Conservation (phyloP, 1,140 invertebrate genomes). For the Pararge aegeria region DNA sequence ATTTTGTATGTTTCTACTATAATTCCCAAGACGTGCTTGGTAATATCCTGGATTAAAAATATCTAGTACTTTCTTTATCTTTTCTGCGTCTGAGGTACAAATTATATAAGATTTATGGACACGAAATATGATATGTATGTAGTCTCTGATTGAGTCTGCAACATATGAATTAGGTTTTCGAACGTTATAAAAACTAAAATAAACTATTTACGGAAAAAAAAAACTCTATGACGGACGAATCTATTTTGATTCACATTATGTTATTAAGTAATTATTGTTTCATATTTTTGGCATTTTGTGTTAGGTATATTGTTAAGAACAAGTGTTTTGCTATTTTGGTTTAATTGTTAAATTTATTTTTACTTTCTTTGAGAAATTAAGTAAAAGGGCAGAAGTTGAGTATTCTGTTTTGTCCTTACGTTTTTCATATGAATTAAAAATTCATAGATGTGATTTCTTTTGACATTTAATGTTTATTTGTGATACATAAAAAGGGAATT, state of each 20-base stretch:
- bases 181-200: neutral
- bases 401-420: conserved; percentile 68
- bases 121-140: no score
- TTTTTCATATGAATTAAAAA: conserved; percentile 77
- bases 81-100: neutral
- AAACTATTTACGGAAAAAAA: no score
- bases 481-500: conserved; percentile 71
- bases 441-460: conserved; percentile 79
- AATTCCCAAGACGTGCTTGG: no score
- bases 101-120: neutral
- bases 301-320: conserved; percentile 63
- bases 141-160: no score
- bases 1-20: no score
- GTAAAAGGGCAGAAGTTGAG: conserved; percentile 33
- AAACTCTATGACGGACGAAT: conserved; percentile 1
- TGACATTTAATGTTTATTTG: conserved; percentile 78
- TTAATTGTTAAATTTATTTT: conserved; percentile 72
- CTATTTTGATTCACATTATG: neutral
- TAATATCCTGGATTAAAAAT: neutral
- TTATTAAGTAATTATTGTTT: conserved; percentile 31
- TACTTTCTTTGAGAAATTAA: conserved; percentile 56
- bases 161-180: neutral
- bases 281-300: conserved; percentile 45
- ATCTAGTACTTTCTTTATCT: neutral
- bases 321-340: conserved; percentile 64